Evolutionary conservation across 2,888 invertebrate species (phyloP).

Genomic region (Philonicus albiceps): DNA sequence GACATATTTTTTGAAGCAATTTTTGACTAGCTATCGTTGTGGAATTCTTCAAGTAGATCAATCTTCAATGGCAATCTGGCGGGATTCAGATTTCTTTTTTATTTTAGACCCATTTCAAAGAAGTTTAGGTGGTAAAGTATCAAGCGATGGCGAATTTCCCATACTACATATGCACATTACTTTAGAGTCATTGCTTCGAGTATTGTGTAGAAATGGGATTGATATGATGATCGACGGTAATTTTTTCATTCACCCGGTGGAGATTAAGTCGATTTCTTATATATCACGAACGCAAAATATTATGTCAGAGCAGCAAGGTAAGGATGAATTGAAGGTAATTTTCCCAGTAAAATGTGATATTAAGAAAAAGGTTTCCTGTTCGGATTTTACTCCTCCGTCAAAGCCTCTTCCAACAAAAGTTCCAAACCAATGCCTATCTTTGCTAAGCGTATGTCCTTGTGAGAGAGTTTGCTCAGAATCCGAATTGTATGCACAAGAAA

Average conservation of each 20-base stretch:
- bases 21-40: conserved; percentile 55
- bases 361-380: conserved; percentile 2
- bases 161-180: conserved; percentile 72
- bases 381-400: background rate
- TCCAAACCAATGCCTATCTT: conserved; percentile 46
- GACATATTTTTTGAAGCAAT: conserved; percentile 53
- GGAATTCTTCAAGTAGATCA: conserved; percentile 68
- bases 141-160: conserved; percentile 63
- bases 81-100: conserved; percentile 70
- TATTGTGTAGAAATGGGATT: conserved; percentile 64
- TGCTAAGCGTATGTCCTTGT: conserved; percentile 50
- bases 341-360: background rate
- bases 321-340: background rate
- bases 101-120: conserved; percentile 73
- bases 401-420: background rate
- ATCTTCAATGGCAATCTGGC: conserved; percentile 69
- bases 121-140: conserved; percentile 66
- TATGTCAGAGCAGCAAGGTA: background rate
- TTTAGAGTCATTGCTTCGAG: conserved; percentile 67
- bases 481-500: conserved; percentile 40
- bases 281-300: background rate
- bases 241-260: conserved; percentile 68
- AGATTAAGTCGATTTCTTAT: conserved; percentile 58
- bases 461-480: conserved; percentile 49
- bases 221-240: conserved; percentile 58